Evolutionary conservation across 1,140 invertebrate species (phyloP), one percentile per base, ranked within the genome.

Genomic region (Cydia splendana): DNA sequence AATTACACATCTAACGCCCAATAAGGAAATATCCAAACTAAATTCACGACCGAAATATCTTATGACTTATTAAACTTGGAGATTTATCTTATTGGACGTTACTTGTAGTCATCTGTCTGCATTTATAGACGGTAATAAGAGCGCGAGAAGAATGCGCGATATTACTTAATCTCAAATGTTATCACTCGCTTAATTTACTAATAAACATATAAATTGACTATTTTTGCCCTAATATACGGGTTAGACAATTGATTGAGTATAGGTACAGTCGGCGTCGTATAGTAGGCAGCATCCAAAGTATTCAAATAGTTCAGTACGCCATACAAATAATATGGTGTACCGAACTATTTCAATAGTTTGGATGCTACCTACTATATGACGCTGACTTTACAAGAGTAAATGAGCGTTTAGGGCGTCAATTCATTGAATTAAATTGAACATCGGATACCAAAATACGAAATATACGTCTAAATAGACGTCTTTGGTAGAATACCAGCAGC

Each of bases 161-260:
- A 51, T 18, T 18, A 57, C 15, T n/a, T 57, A 57, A 57, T 57
- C 53, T 57, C 53, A 57, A 57, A 57, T 57, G 53, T 18, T 18
- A 57, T 57, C 53, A 57, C 53, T 57, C 53, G 53, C 53, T 57
- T 57, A 57, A 57, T 57, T 57, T 18, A 57, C 53, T 57, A 57
- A 62, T 12, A 62, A 62, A 7, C 9, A 42, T 62, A 62, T 62
- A 24, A 62, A 62, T 62, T 62, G 57, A 62, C 57, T 62, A 62
- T 24, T 62, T 57, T 62, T 62, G 53, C 20, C 53, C 24, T 30
- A 2, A 57, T 62, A 9, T 62, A 62, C 6, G n/a, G 18, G 18
- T 62, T 24, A 62, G 18, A 10, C 20, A 62, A 20, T 62, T 62
- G 57, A 62, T 24, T 12, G n/a, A 24, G 20, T 62, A 57, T 34